Evolutionary conservation across 2,113 vertebrate species (phyloP).

Genomic region (Porphyrio hochstetteri): DNA sequence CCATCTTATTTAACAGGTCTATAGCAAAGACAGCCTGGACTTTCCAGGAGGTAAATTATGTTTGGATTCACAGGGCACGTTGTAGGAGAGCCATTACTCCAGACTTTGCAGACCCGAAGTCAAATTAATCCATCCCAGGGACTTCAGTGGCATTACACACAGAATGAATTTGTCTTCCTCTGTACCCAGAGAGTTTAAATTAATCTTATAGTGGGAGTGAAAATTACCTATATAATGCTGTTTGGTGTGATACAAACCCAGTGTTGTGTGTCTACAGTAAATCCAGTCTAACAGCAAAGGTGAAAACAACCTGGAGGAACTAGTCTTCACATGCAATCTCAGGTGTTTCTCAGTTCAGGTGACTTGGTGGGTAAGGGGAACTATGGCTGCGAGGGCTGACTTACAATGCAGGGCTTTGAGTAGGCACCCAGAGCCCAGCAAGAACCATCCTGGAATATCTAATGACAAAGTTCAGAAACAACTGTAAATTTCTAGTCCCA

Average conservation of each 20-base stretch:
- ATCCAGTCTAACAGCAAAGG: background rate
- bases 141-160: background rate
- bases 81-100: background rate
- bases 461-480: background rate
- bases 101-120: background rate
- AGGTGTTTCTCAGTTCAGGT: background rate
- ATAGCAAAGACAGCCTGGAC: background rate
- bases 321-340: background rate
- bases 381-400: fast-evolving
- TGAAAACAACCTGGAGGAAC: background rate
- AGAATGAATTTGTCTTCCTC: background rate
- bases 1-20: background rate
- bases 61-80: background rate
- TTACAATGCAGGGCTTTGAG: background rate
- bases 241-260: background rate
- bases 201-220: background rate
- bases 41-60: background rate
- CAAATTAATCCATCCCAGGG: background rate
- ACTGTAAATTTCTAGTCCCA: background rate
- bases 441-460: background rate
- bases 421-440: background rate
- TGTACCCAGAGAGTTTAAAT: background rate
- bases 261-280: background rate
- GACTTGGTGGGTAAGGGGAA: background rate
- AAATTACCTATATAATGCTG: background rate